Base-by-base conservation (phyloP, 2,113 vertebrate species). In the Hemichromis elongatus region DNA sequence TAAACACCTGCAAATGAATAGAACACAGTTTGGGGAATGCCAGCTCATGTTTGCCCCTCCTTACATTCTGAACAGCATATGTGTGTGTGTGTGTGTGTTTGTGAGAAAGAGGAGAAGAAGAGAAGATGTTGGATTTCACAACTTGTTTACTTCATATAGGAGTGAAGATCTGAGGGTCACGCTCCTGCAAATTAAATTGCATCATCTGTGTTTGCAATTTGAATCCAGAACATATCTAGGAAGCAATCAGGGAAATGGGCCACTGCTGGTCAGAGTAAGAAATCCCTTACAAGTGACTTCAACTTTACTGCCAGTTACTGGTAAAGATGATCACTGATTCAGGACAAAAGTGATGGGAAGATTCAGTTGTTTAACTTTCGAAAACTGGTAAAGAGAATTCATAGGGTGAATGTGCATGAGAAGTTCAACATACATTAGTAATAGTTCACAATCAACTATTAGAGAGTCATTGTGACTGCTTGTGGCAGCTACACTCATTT, bases 111-210 rank as follows among this genome's bases (percentile, higher is more conserved):
- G 28, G 3, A 4, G 79, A 52, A 8, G 21, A 9, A 21, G 28
- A 37, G 57, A 24, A 40, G 40, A 55, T n/a, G 78, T 56, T 75
- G 52, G 90, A 90, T 93, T 94, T 94, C 93, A 75, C 90, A 94
- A 95, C 85, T 66, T 93, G 89, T 94, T 95, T 93, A 92, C 91
- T 56, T 11, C 14, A 33, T 4, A 19, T 16, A 47, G 33, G 83
- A 80, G 33, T 35, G 8, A 79, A 81, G 14, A 6, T 56, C 52
- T 79, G 59, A 87, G 89, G 84, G 30, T 88, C 90, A 77, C 1
- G 54, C 82, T 81, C 47, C 81, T 8, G 4, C 82, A 66, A 84
- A 82, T 37, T 4, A 7, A 33, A 40, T 45, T 82, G 89, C 81
- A 3, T 83, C 86, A 92, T 5, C 2, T 1, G 45, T 3, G 56